Conservation (phyloP, 2,888 invertebrate species). For the Lasioglossum pauxillum region DNA sequence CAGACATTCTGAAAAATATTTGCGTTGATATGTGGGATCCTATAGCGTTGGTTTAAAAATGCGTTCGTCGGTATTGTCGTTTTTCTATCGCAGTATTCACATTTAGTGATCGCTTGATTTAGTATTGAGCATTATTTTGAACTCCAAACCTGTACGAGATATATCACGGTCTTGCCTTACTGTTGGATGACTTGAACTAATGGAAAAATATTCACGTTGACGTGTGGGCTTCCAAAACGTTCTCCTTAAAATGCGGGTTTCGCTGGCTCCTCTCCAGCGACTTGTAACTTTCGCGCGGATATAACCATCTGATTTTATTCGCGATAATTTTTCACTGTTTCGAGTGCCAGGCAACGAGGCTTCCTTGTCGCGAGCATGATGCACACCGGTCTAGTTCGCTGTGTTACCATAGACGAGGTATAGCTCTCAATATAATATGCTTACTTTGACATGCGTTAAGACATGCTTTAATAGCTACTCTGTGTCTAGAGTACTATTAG, state of each 20-base stretch:
- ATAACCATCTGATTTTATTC: slow-evolving; percentile 3
- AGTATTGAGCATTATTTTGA: neutral
- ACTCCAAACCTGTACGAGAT: neutral
- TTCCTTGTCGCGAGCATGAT: slow-evolving; percentile 11
- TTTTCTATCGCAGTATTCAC: neutral
- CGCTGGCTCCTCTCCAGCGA: slow-evolving; percentile 17
- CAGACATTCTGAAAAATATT: neutral
- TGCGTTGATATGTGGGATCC: neutral
- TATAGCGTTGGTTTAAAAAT: neutral
- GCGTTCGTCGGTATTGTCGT: neutral
- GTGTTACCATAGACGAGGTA: neutral
- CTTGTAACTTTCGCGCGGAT: slow-evolving; percentile 13
- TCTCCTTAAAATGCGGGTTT: neutral
- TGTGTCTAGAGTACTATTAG: no score
- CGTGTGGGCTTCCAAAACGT: neutral
- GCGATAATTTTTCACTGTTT: slow-evolving; percentile 33
- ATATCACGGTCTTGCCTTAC: neutral
- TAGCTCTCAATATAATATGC: no score
- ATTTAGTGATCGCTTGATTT: neutral
- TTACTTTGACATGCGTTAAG: no score
- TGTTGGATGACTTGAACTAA: neutral
- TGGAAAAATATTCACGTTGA: neutral
- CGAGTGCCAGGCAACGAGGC: neutral
- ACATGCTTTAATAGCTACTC: no score
- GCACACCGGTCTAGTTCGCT: neutral